Base-by-base conservation (phyloP, 2,113 vertebrate species). In the Marmota flaviventris region DNA sequence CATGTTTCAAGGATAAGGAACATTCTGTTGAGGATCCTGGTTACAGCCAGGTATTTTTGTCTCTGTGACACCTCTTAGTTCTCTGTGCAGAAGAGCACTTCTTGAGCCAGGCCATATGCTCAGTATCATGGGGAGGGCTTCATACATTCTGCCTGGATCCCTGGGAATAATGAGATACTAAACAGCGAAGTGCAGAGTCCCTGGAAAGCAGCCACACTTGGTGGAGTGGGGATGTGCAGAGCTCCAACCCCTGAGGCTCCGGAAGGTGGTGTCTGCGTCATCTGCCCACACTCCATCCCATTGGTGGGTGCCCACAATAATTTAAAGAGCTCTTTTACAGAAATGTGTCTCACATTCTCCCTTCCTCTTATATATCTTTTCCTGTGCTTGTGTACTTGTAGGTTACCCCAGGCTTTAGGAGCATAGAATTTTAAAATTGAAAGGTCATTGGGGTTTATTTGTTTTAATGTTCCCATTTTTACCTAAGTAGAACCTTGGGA, bases 31-130 rank as follows among this genome's bases (percentile, higher is more conserved):
- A 81, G 75, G 96, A 94, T 90, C 6, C 22, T 63, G 85, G 45
- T n/a, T 89, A 85, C 25, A 97, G 79, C 70, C 48, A 94, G 73
- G 76, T 98, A 85, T 95, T 96, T 85, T n/a, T 81, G 53, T 91
- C 91, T 87, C 84, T 51, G 93, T 88, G 88, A 95, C 93, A 22
- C 9, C 63, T 51, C 58, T 83, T 96, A 24, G 96, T 97, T 98
- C 94, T 88, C 22, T 78, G 65, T 77, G 67, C 48, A 69, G 76
- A 32, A 79, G 93, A 94, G 88, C 77, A 93, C 79, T 94, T 90
- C 67, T 76, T 81, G 92, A 97, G 90, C 63, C 92, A 93, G 85
- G 89, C 95, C 93, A 67, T 93, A 93, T 77, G 88, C 85, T 98
- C 84, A 84, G 4, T 85, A n/a, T 97, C 96, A 78, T 9, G 27